A percentile compares a stretch with the other conserved stretches of the same genome.
These are phyloP conservation scores for Clupea harengus DNA, from an alignment of 2,113 vertebrate species.

Conservation along the genomic window DNA sequence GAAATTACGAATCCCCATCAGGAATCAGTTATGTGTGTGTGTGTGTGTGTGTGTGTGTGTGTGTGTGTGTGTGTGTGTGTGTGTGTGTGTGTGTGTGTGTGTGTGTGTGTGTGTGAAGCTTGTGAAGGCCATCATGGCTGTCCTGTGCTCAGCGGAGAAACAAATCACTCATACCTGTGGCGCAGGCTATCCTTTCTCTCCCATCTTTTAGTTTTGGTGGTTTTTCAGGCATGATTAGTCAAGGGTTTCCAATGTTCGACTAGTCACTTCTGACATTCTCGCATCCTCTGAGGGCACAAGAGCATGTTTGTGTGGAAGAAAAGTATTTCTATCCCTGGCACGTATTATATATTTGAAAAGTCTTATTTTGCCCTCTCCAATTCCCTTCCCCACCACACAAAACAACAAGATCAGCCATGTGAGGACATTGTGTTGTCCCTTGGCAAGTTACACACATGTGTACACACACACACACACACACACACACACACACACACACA, in stretches of 20 bases:
- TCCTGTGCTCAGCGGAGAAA: not conserved
- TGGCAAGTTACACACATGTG: not conserved
- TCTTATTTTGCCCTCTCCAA: not conserved
- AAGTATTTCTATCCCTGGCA: not conserved
- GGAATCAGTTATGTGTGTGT: not conserved
- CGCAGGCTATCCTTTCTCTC: not conserved
- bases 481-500: not conserved
- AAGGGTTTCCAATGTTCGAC: not conserved
- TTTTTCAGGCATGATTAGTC: not conserved
- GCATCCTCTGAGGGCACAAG: not conserved
- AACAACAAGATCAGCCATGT: not conserved
- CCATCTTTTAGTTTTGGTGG: not conserved
- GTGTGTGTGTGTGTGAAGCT: not conserved
- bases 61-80: not conserved
- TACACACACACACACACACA: not conserved
- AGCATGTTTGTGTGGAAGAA: not conserved
- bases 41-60: not conserved
- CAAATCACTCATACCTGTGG: not conserved
- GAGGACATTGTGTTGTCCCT: not conserved
- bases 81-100: not conserved
- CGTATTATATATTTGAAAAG: not conserved
- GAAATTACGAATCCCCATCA: not conserved
- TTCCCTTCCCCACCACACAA: not conserved
- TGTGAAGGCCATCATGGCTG: not conserved
- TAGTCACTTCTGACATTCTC: not conserved